Evolutionary conservation across 2,113 vertebrate genomes (phyloP), one percentile per base, ranked within the genome.

Genomic region (Catharus fuscescens): DNA sequence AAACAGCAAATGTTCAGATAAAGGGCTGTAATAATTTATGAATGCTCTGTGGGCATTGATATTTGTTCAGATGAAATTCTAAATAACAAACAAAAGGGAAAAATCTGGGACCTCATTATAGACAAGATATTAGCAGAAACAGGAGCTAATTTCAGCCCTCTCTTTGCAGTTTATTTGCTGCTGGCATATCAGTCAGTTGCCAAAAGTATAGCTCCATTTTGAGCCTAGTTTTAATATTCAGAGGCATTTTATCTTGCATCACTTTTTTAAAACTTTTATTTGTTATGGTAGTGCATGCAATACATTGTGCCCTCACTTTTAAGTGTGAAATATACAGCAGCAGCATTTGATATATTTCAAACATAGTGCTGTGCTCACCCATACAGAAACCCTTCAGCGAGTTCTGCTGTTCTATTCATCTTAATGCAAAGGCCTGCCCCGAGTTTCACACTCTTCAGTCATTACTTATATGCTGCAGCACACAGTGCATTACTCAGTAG

Each of bases 341-440:
- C 32, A 83, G n/a, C 10, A 80, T 86, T 53, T 86, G 76, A 86
- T 90, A 19, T 31, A 92, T 96, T 93, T 96, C 90, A 92, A 92
- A 73, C 74, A 56, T 12, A 12, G 24, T 57, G 67, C 60, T 88
- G 72, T 67, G 72, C 18, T 86, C 88, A 88, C 29, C 76, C 76
- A 24, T 36, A 83, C 47, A 93, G 65, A 95, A 90, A 93, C 88
- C 93, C 82, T 93, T 66, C 90, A 96, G 50, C 0, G 0, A 88
- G 71, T 56, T 95, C 66, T 76, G 88, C 36, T 62, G 25, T 31
- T 70, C 81, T 80, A 94, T 94, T 95, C 67, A 80, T 96, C 85
- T 90, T 93, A 90, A 88, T 90, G 93, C 59, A 86, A 73, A 93
- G 71, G 52, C 86, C 42, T 83, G 56, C 57, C 83, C 7, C 0